Evolutionary conservation across 2,888 invertebrate species (phyloP), one percentile per base, ranked within the genome.

Genomic region (Hedya salicella): DNA sequence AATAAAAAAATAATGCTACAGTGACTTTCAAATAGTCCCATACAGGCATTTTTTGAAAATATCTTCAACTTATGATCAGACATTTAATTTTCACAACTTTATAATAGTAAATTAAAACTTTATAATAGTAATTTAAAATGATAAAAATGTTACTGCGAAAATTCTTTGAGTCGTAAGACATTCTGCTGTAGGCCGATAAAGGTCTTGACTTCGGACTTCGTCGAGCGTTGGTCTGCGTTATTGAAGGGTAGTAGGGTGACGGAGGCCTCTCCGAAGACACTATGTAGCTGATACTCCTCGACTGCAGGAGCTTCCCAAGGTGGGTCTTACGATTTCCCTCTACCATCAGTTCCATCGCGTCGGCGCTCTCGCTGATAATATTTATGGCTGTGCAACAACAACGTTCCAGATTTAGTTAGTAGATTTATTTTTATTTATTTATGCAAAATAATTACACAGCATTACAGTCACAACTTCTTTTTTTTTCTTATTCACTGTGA

Each of bases 261-360:
- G 71, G 61, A 2, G 56, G 67, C 3, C 73, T 75, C 36, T 86
- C 84, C 1, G 71, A 75, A 2, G 75, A 69, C 19, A 89, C 80
- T 2, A 81, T 80, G 62, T 76, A 91, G 0, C 32, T 11, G 6
- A 91, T 91, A 25, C 81, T 79, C 53, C 91, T 75, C 54, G 88
- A 87, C 0, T 77, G 74, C 11, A 92, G 74, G 40, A 92, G 71
- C 65, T 89, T 91, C 54, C 80, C 82, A 21, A 92, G 70, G 48
- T 86, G 85, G 71, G 84, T 71, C 6, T 75, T 70, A 56, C 87
- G 77, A 46, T 73, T 79, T 0, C 80, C 83, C 25, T 90, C 88
- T 63, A 92, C 86, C 74, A 85, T 76, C 19, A 91, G 77, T 46
- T 88, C 81, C 76, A 90, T 78, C 1, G 70, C 72, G 40, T 65